Evolutionary conservation across 2,888 invertebrate genomes (phyloP), one percentile per base, ranked within the genome.

Genomic region (Pseudoips prasinana): DNA sequence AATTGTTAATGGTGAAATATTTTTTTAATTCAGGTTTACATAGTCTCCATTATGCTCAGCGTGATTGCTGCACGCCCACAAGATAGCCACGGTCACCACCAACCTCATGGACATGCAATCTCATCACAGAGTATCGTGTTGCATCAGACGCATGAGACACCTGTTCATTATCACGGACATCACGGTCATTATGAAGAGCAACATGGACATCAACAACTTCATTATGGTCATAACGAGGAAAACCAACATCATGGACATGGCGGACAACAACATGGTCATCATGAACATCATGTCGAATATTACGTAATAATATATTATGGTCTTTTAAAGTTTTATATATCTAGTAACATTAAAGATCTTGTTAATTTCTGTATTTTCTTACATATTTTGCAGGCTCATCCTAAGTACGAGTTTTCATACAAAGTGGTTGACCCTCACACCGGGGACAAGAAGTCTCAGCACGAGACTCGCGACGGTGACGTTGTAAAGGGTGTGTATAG

Each of bases 401-500:
- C 26, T 9, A 27, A 42, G 1, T 71, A 72, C 39, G 59, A 61
- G 29, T 85, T 73, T 56, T 77, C 72, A 40, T 89, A 89, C 62
- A 78, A 81, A 40, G 83, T 89, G 14, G 57, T 69, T 50, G 87
- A 89, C 55, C 76, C 75, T 8, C 82, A 86, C 59, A 88, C 85
- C 34, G 78, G 79, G 8, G 88, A 89, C 68, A 54, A 65, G 52
- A 83, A 85, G 60, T 62, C 57, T 41, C 84, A 84, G 58, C 65
- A 77, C 27, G 90, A 90, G 67, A 65, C 72, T 44, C 74, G 81
- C 33, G 83, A 87, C 70, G 91, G 90, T 3, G 84, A 90, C 55
- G 78, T 74, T 9, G 91, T 91, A 36, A 81, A 87, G 53, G 91
- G 91, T 9, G 51, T 87, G 54, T 91, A 91, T 69, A 81, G 79